phyloP scores from a whole-genome alignment of 1,140 invertebrate genomes.

The Ridgeia piscesae region DNA sequence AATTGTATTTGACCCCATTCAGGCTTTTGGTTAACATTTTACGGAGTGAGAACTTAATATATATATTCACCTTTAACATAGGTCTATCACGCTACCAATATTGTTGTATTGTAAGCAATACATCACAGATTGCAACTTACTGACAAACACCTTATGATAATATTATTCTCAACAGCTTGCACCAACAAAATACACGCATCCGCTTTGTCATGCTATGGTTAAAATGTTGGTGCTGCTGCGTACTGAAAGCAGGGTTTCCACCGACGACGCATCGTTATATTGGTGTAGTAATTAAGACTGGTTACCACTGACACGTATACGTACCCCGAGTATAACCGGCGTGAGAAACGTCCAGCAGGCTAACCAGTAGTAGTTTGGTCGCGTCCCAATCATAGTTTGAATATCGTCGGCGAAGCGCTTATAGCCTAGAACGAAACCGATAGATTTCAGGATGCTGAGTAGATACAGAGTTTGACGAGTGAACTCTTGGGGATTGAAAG shows the following conservation, averaged over 20 bases:
- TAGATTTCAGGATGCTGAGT: too few species aligned
- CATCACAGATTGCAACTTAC: too few species aligned
- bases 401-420: conserved; percentile 21
- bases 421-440: conserved; percentile 18
- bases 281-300: neutral
- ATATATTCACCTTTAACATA: neutral
- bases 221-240: too few species aligned
- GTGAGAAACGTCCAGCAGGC: conserved; percentile 26
- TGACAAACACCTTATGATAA: too few species aligned
- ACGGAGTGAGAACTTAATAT: neutral
- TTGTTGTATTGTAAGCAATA: too few species aligned
- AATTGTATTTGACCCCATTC: neutral
- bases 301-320: neutral
- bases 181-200: too few species aligned
- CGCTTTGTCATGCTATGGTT: too few species aligned
- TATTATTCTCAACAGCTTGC: too few species aligned
- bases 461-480: too few species aligned
- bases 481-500: too few species aligned
- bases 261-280: neutral
- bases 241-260: too few species aligned
- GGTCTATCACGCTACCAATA: too few species aligned
- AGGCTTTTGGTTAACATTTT: neutral
- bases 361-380: conserved; percentile 29
- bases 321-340: conserved; percentile 21
- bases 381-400: conserved; percentile 23